Percentiles rank a stretch among this genome's conserved stretches.
phyloP scores from a whole-genome alignment of 2,113 vertebrate species.

The Pagrus major region DNA sequence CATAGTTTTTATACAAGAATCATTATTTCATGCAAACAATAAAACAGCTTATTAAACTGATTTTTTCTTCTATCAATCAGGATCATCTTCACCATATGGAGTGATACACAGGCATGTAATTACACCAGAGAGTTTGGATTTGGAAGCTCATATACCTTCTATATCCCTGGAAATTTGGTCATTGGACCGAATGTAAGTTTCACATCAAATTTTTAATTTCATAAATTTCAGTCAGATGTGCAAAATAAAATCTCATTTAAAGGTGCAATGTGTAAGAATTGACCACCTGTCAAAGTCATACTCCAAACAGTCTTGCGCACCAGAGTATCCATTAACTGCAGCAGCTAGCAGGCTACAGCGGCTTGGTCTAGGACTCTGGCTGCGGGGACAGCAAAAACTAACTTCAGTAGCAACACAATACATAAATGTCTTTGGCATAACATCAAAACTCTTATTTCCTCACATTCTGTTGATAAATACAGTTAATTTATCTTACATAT shows the following conservation, averaged over 20 bases:
- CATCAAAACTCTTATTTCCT: too few relatives aligned
- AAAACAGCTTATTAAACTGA: background rate
- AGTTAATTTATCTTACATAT: too few relatives aligned
- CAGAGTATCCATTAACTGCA: too few relatives aligned
- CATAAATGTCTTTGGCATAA: too few relatives aligned
- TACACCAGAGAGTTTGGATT: slow-evolving; percentile 80
- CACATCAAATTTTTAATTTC: background rate
- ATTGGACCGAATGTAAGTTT: slow-evolving; percentile 75
- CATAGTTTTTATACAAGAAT: background rate
- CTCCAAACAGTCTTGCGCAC: too few relatives aligned
- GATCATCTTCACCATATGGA: slow-evolving; percentile 62
- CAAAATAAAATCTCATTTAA: background rate
- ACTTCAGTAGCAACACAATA: too few relatives aligned
- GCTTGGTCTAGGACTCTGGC: too few relatives aligned
- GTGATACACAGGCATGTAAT: slow-evolving; percentile 68
- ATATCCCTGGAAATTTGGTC: slow-evolving; percentile 76
- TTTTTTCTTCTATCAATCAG: slow-evolving; percentile 53
- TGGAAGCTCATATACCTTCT: slow-evolving; percentile 88
- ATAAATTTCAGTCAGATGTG: background rate
- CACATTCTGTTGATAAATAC: too few relatives aligned
- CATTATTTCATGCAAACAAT: background rate
- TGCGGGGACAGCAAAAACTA: too few relatives aligned
- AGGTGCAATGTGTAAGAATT: too few relatives aligned
- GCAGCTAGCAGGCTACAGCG: too few relatives aligned
- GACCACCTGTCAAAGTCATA: too few relatives aligned